Base-by-base conservation (phyloP, 2,113 vertebrate species). In the Nanorana parkeri region DNA sequence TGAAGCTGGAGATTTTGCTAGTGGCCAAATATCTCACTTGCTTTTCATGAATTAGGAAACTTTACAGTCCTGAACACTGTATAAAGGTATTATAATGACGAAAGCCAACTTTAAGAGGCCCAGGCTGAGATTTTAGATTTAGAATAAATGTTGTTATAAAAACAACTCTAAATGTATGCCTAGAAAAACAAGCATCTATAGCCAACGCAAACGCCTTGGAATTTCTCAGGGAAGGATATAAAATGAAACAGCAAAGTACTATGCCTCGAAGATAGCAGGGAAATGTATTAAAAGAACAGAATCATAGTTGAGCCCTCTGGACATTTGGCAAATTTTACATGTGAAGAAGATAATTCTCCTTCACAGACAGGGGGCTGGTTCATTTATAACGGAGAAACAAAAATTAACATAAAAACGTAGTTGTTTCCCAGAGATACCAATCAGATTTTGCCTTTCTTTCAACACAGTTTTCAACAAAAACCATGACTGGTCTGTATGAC, bases 1-100 rank as follows among this genome's bases (percentile, higher is more conserved):
- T 54, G 20, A 55, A 65, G 47, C 41, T 54, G 29, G 66, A 60
- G 23, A 41, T 26, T 69, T 68, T 80, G 66, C 66, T 56, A 1
- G 20, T 47, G 21, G 78, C 32, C 78, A 80, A 80, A 80, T 71
- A 71, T 80, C 55, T 71, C 78, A 80, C 78, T 71, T 71, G 28
- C 13, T 58, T 63, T 23, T 41, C 28, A 63, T 51, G 21, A 80
- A 52, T 80, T 29, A 71, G 26, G 36, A 28, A 47, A 63, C 20
- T 80, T 71, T 80, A 80, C 67, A 71, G 66, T 24, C 54, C 77
- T 69, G 28, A 69, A 68, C 16, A 19, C 55, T 61, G 32, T 24
- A 52, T 23, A 80, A 52, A 63, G 17, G 61, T 7, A 24, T 64
- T 60, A 69, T 20, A 60, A 71, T 26, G 55, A 10, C n/a, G 20